Conservation (phyloP, 1,140 invertebrate species). For the Pteromalus puparum region DNA sequence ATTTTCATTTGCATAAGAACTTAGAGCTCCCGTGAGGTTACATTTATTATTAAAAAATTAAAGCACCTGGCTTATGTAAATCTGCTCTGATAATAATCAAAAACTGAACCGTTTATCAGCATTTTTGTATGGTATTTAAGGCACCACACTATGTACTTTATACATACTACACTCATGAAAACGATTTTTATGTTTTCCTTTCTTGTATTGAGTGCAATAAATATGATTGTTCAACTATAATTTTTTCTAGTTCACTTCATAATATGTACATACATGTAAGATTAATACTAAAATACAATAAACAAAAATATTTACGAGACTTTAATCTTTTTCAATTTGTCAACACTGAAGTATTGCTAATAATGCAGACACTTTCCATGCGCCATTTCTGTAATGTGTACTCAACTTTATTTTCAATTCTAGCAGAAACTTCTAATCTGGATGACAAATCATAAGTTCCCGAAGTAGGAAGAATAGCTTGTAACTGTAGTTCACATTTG, state of each 20-base stretch:
- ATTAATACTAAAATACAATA: not conserved
- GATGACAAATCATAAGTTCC: conserved; percentile 73
- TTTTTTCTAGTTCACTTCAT: not conserved
- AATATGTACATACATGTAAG: conserved; percentile 25
- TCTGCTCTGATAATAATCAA: conserved; percentile 2
- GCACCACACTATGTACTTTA: conserved; percentile 51
- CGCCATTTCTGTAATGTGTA: conserved; percentile 71
- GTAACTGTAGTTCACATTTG: conserved; percentile 62
- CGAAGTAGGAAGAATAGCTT: conserved; percentile 66
- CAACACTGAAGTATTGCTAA: conserved; percentile 55
- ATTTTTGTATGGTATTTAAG: conserved; percentile 45
- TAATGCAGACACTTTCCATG: conserved; percentile 70
- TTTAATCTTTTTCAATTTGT: not conserved
- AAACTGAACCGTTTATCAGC: not conserved
- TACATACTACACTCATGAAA: conserved; percentile 26
- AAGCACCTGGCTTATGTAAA: not conserved
- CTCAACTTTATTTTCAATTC: conserved; percentile 64
- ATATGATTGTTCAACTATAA: not conserved
- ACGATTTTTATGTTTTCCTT: not conserved
- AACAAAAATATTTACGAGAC: not conserved
- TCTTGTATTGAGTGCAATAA: conserved; percentile 12
- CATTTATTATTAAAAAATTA: conserved; percentile 1
- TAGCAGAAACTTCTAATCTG: conserved; percentile 69
- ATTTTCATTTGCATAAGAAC: conserved; percentile 14
- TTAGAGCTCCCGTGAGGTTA: not conserved